A percentile compares a stretch with the other conserved stretches of the same genome.
Conservation (phyloP, 2,113 vertebrate species). For the Arothron firmamentum region DNA sequence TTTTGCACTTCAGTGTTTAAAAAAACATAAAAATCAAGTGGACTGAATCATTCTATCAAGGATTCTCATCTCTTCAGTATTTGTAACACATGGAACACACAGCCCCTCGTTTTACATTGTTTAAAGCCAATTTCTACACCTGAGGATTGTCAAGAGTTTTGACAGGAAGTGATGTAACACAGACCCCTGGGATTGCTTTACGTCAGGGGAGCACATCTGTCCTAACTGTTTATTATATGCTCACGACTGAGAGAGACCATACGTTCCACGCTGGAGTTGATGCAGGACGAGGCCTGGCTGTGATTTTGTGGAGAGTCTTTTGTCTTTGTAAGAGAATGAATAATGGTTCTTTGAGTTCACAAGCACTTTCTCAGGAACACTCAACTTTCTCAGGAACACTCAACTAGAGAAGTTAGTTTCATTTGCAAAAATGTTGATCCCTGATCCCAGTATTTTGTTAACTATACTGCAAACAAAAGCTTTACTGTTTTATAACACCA, state of each 20-base stretch:
- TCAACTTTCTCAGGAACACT: neutral
- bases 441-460: too few species aligned
- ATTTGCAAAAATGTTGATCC: too few species aligned
- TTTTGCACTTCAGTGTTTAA: neutral
- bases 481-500: too few species aligned
- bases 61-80: neutral
- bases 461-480: too few species aligned
- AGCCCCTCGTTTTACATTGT: constrained; percentile 5
- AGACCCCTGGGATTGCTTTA: constrained; percentile 1
- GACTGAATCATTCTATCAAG: neutral
- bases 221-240: constrained; percentile 34
- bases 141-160: constrained; percentile 12
- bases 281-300: constrained; percentile 17
- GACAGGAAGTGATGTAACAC: constrained; percentile 28
- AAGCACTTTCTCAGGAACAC: neutral
- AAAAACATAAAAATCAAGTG: neutral
- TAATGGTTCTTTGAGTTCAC: constrained; percentile 22
- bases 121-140: constrained; percentile 5
- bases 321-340: constrained; percentile 1
- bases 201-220: constrained; percentile 16
- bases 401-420: too few species aligned
- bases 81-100: constrained; percentile 9
- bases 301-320: constrained; percentile 16
- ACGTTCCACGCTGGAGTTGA: constrained; percentile 39
- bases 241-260: constrained; percentile 37